Percentiles rank a stretch among this genome's conserved stretches.
These are phyloP conservation scores for Zophobas atratus DNA, from an alignment of 1,140 invertebrate species.

Conservation along the genomic window DNA sequence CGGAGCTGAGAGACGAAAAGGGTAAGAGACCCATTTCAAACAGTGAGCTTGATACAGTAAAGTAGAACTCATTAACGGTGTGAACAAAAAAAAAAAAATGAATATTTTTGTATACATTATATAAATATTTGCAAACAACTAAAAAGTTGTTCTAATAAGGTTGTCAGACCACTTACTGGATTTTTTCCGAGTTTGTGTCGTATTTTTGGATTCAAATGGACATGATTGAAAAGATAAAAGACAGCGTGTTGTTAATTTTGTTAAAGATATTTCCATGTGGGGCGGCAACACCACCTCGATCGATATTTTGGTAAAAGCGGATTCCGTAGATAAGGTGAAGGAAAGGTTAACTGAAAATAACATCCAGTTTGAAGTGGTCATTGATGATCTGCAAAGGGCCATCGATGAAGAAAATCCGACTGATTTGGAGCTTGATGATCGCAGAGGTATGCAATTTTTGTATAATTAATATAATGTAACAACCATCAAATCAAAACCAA, in stretches of 20 bases:
- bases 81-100: too few relatives aligned
- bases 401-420: constrained; percentile 85
- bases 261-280: constrained; percentile 79
- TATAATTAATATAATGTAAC: constrained; percentile 3
- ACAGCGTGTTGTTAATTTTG: not conserved
- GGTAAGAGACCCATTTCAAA: constrained; percentile 58
- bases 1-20: constrained; percentile 68
- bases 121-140: too few relatives aligned
- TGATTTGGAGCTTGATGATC: constrained; percentile 76
- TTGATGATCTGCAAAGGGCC: constrained; percentile 81
- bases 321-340: constrained; percentile 71
- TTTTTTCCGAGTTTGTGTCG: too few relatives aligned
- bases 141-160: too few relatives aligned
- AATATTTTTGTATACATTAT: too few relatives aligned
- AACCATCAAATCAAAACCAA: not conserved
- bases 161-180: too few relatives aligned
- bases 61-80: not conserved
- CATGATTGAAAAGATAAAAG: too few relatives aligned
- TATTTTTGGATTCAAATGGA: too few relatives aligned
- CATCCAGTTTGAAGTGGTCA: constrained; percentile 78
- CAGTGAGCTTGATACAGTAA: not conserved
- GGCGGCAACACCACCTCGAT: constrained; percentile 76
- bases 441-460: constrained; percentile 75
- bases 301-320: constrained; percentile 77
- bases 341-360: constrained; percentile 71